A percentile compares a stretch with the other conserved stretches of the same genome.
phyloP scores from a whole-genome alignment of 2,888 invertebrate genomes.

The Norana najaformis region DNA sequence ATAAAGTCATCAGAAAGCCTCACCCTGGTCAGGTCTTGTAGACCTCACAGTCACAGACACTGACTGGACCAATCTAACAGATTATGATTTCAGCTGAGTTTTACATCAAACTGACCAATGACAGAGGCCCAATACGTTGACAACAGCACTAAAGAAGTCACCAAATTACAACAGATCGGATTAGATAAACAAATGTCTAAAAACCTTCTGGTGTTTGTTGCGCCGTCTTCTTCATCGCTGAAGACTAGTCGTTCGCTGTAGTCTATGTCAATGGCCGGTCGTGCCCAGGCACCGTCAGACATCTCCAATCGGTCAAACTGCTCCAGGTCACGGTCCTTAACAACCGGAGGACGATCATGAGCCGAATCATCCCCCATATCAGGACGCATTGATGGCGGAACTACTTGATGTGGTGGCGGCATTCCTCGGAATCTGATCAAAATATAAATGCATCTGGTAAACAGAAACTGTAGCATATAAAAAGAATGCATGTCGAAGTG shows the following conservation, averaged over 20 bases:
- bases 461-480: no score
- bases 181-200: not conserved
- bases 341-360: slow-evolving; percentile 70
- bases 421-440: slow-evolving; percentile 4
- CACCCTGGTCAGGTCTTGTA: no score
- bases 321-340: slow-evolving; percentile 88
- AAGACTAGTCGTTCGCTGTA: slow-evolving; percentile 90
- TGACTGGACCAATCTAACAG: not conserved
- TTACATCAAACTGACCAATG: not conserved
- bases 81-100: not conserved
- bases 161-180: not conserved
- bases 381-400: not conserved
- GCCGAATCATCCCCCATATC: slow-evolving; percentile 22
- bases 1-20: no score
- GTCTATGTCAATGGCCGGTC: slow-evolving; percentile 87
- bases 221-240: slow-evolving; percentile 80
- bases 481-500: no score
- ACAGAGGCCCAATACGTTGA: not conserved
- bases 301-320: slow-evolving; percentile 87
- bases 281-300: slow-evolving; percentile 78
- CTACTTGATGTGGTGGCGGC: not conserved
- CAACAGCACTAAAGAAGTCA: not conserved
- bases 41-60: no score
- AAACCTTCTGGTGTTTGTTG: slow-evolving; percentile 52
- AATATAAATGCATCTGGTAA: not conserved